Evolutionary conservation across 2,797 vertebrate species (phyloP).

Genomic region (Simalia tracyae): DNA sequence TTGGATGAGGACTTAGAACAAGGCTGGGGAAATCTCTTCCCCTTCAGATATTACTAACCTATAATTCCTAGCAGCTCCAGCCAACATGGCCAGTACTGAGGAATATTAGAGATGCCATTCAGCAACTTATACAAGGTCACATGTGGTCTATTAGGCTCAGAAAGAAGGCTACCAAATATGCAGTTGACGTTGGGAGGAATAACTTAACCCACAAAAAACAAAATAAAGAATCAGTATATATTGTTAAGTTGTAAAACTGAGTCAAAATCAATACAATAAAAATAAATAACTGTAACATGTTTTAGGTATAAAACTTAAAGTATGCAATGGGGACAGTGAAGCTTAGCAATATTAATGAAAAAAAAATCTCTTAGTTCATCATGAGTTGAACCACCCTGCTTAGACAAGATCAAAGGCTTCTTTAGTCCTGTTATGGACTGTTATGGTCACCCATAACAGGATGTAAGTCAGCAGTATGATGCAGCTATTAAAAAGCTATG

Average conservation of each 20-base stretch:
- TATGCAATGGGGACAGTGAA: too few species aligned
- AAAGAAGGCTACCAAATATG: neutral
- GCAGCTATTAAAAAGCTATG: neutral
- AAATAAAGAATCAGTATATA: neutral
- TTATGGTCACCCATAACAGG: neutral
- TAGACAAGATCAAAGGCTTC: neutral
- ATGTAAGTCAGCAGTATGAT: neutral
- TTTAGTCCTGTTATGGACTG: neutral
- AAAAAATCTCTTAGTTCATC: neutral
- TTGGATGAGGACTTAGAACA: neutral
- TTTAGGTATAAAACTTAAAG: neutral
- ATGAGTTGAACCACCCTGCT: neutral
- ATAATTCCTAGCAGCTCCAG: neutral
- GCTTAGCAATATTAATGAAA: too few species aligned
- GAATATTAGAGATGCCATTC: neutral
- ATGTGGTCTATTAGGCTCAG: neutral
- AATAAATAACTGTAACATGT: neutral
- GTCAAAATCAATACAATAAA: neutral
- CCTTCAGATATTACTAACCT: neutral
- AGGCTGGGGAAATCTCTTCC: neutral
- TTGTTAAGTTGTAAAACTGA: neutral
- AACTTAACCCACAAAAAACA: neutral
- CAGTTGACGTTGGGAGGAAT: neutral
- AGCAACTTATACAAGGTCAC: neutral
- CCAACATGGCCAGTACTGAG: neutral